These are phyloP conservation scores for Enteromius mattozi DNA, from an alignment of 2,797 vertebrate genomes.

Conservation along the genomic window DNA sequence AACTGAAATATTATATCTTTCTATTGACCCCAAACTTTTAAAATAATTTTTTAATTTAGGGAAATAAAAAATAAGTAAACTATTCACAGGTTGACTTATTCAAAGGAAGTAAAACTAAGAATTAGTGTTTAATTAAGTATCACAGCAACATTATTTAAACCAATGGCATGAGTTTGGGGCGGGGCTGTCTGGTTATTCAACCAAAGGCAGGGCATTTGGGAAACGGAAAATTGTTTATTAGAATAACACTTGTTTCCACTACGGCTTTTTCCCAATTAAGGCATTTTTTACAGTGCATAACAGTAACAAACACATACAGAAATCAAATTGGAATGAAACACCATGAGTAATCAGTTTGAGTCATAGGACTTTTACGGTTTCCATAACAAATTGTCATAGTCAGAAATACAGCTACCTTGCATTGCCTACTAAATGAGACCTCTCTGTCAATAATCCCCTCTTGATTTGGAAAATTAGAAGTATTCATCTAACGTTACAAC, in stretches of 20 bases:
- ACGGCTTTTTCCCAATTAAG: neutral
- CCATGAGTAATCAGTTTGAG: neutral
- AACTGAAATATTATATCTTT: neutral
- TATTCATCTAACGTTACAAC: slow-evolving; percentile 26
- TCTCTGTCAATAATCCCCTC: slow-evolving; percentile 17
- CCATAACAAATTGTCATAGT: neutral
- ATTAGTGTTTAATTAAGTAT: neutral
- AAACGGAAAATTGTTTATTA: neutral
- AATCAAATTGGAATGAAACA: neutral
- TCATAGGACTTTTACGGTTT: neutral
- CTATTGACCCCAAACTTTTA: neutral
- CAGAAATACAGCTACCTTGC: slow-evolving; percentile 9
- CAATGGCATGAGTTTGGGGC: neutral
- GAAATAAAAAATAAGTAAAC: neutral
- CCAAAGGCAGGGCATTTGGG: neutral
- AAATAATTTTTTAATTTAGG: neutral
- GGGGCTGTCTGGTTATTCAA: neutral
- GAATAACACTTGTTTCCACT: neutral
- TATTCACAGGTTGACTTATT: neutral
- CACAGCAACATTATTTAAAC: neutral
- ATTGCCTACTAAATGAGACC: neutral
- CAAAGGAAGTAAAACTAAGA: neutral
- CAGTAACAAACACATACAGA: neutral
- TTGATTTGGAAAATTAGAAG: slow-evolving; percentile 16
- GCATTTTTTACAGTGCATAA: neutral